Conservation (phyloP, 1,140 invertebrate genomes). For the Sarcophaga bullata region DNA sequence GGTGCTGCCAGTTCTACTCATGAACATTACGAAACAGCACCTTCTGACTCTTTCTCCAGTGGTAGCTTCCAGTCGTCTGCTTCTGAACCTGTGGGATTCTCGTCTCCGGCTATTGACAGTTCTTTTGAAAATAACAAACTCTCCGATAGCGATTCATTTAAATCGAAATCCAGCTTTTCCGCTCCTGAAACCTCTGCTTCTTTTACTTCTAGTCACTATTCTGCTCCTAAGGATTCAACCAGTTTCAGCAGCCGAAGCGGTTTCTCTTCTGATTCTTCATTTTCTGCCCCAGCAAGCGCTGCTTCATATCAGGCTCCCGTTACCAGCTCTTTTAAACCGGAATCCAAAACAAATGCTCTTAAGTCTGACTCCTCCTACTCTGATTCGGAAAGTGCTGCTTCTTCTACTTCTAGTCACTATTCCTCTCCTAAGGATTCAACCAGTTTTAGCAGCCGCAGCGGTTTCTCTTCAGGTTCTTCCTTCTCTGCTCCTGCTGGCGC, state of each 20-base stretch:
- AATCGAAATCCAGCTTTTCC: neutral
- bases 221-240: neutral
- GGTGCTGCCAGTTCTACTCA: constrained; percentile 25
- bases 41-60: constrained; percentile 24
- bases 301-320: neutral
- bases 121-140: neutral
- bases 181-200: constrained; percentile 43
- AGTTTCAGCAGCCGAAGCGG: neutral
- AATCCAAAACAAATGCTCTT: no score
- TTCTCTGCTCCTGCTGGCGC: no score
- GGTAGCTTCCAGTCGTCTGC: neutral
- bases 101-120: constrained; percentile 40
- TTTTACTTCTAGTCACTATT: neutral
- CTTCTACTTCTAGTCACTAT: no score
- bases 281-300: neutral
- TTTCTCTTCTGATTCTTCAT: constrained; percentile 8
- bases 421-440: no score
- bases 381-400: no score
- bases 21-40: neutral
- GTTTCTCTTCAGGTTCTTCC: no score
- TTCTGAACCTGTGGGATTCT: neutral
- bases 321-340: constrained; percentile 1
- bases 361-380: no score
- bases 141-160: constrained; percentile 32
- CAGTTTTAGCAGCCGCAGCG: no score